These are phyloP conservation scores for Baronia brevicornis DNA, from an alignment of 2,888 invertebrate genomes.

Conservation along the genomic window DNA sequence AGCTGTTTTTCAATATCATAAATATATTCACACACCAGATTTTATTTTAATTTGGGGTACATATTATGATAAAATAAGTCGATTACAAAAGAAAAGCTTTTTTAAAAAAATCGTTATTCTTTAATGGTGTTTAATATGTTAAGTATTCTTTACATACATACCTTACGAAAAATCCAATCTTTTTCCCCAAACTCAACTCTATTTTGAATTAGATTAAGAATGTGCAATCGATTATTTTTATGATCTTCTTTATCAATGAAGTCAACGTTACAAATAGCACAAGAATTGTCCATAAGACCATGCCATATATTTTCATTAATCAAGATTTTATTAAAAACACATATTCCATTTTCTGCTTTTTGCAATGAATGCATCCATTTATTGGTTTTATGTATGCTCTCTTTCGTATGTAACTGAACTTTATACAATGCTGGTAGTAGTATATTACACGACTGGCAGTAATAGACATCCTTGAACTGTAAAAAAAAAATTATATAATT, in stretches of 20 bases:
- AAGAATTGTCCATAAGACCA: constrained; percentile 35
- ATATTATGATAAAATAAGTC: too few species aligned
- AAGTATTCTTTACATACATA: constrained; percentile 13
- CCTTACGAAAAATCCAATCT: constrained; percentile 35
- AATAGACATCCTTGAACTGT: constrained; percentile 45
- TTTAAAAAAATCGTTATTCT: too few species aligned
- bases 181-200: constrained; percentile 29
- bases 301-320: constrained; percentile 41
- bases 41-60: too few species aligned
- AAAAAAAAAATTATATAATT: too few species aligned
- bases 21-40: too few species aligned
- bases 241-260: constrained; percentile 32
- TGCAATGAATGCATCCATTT: constrained; percentile 27
- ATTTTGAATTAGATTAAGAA: constrained; percentile 35
- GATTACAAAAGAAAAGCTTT: too few species aligned
- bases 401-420: constrained; percentile 34
- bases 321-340: constrained; percentile 31
- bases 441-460: constrained; percentile 40
- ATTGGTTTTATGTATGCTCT: constrained; percentile 28
- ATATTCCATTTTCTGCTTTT: constrained; percentile 22
- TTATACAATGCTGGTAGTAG: constrained; percentile 33
- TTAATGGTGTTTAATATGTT: not conserved
- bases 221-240: constrained; percentile 27
- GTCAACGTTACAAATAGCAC: constrained; percentile 39
- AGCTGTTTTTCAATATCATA: too few species aligned